Evolutionary conservation across 2,888 invertebrate species (phyloP).

Genomic region (Melinopterus prodromus): DNA sequence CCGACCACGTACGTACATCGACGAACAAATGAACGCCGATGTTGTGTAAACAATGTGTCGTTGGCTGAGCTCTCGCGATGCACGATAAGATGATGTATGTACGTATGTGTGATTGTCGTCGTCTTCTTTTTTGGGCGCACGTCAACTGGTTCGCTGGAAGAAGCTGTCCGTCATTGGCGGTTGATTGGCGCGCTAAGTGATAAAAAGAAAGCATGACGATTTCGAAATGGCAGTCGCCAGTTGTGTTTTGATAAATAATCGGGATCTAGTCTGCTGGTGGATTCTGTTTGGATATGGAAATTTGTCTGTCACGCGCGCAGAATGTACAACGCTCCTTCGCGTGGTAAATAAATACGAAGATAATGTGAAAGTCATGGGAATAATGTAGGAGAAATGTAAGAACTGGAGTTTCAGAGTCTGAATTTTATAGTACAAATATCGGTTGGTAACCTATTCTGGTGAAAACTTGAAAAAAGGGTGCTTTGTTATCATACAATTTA

Average conservation of each 20-base stretch:
- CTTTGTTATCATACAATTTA: no score
- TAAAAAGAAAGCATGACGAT: not conserved
- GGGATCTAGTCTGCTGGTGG: not conserved
- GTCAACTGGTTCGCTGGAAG: not conserved
- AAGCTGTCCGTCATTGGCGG: not conserved
- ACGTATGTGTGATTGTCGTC: not conserved
- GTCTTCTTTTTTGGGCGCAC: not conserved
- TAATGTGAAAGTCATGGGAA: not conserved
- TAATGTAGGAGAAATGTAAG: no score
- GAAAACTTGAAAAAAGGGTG: no score
- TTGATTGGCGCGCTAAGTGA: not conserved
- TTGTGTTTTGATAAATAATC: not conserved
- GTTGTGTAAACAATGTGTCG: conserved; percentile 22
- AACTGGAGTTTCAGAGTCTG: no score
- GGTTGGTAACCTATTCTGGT: no score
- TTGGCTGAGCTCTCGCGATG: conserved; percentile 8
- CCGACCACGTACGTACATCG: conserved; percentile 15
- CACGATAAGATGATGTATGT: conserved; percentile 19
- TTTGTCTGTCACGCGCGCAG: not conserved
- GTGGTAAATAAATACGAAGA: not conserved
- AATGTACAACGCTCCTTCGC: not conserved
- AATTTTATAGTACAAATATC: no score
- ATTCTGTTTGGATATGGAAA: not conserved
- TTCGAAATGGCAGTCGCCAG: not conserved
- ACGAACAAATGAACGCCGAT: conserved; percentile 11